These are phyloP conservation scores for Echinarachnius parma DNA, from an alignment of 53 echinoderm and acorn worm genomes.

Conservation along the genomic window DNA sequence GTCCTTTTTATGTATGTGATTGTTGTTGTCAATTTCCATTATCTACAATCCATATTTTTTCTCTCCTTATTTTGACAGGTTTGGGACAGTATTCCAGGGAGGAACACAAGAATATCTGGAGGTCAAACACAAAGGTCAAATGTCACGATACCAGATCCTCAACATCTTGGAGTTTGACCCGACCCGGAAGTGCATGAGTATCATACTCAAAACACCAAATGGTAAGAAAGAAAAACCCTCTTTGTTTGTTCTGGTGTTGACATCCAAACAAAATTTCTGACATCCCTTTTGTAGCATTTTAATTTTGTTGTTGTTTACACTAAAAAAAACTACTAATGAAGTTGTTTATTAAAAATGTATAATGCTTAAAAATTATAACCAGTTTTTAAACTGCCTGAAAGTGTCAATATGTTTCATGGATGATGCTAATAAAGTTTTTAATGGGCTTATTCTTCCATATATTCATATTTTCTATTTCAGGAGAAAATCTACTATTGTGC, in stretches of 20 bases:
- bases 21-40: no score
- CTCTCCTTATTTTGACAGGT: constrained; percentile 59
- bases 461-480: constrained; percentile 20
- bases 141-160: constrained; percentile 71
- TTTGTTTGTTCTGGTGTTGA: not conserved
- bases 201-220: constrained; percentile 80
- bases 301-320: no score
- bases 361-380: no score
- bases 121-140: constrained; percentile 55
- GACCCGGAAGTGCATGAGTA: constrained; percentile 95
- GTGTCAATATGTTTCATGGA: no score
- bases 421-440: no score
- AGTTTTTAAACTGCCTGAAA: no score
- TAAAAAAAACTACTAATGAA: no score
- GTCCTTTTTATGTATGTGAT: no score
- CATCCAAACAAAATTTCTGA: no score
- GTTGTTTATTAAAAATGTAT: no score
- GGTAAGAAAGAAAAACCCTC: constrained; percentile 41
- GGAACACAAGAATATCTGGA: constrained; percentile 84
- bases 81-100: constrained; percentile 68
- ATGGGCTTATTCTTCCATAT: not conserved
- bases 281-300: no score
- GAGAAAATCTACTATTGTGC: constrained; percentile 62
- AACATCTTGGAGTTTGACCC: constrained; percentile 98
- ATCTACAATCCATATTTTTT: no score